These are phyloP conservation scores for Trissonchulus sp. DNA, from an alignment of 2,888 invertebrate species.

Conservation along the genomic window DNA sequence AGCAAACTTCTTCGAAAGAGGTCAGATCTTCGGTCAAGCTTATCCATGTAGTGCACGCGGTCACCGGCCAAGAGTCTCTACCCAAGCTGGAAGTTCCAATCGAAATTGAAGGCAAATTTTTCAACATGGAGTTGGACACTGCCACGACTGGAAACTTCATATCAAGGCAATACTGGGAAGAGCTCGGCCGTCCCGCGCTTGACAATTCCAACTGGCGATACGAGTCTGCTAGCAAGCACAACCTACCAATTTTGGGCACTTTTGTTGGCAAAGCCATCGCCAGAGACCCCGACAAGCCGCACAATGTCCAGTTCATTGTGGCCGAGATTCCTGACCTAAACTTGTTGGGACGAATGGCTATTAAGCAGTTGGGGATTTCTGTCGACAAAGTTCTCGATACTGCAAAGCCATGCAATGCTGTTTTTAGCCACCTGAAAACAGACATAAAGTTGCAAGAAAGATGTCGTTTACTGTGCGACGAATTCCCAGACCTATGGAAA, in stretches of 20 bases:
- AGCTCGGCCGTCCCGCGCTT: background rate
- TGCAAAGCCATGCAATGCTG: background rate
- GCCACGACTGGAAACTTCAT: conserved; percentile 28
- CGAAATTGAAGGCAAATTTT: conserved; percentile 17
- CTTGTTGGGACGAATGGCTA: background rate
- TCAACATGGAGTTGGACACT: conserved; percentile 32
- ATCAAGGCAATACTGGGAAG: conserved; percentile 6
- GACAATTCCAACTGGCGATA: conserved; percentile 28
- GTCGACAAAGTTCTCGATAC: conserved; percentile 3
- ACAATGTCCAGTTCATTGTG: conserved; percentile 14
- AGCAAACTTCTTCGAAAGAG: no score
- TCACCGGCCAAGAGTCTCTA: conserved; percentile 16
- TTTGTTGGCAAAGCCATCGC: no score
- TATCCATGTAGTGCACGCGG: conserved; percentile 8
- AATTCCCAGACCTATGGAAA: conserved; percentile 13
- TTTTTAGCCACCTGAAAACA: no score
- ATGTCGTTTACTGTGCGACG: background rate
- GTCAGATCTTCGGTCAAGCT: conserved; percentile 2
- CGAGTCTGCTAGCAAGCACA: conserved; percentile 1
- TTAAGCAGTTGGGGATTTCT: background rate
- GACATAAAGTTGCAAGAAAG: background rate
- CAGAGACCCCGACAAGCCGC: no score
- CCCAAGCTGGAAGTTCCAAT: conserved; percentile 33
- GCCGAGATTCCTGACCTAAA: conserved; percentile 14
- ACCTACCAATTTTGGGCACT: background rate